Conservation (phyloP, 37 sponge, comb jelly and placozoan species). For the Theonella swinhoei region DNA sequence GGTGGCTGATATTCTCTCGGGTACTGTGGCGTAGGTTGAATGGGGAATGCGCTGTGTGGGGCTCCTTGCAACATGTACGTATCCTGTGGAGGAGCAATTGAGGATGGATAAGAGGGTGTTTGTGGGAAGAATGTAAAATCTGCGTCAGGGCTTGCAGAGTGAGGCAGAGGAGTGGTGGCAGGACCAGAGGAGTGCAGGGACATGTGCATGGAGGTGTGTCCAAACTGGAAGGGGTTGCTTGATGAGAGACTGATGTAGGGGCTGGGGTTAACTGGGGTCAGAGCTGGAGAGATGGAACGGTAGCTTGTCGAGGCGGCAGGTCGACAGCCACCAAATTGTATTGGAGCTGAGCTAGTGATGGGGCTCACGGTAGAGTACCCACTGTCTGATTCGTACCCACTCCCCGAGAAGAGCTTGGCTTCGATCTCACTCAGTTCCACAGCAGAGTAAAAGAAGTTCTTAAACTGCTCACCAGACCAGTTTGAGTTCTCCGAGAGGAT, state of each 20-base stretch:
- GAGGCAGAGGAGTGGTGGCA: neutral
- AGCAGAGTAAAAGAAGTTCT: constrained; percentile 39
- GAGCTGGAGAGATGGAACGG: constrained; percentile 30
- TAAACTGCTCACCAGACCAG: constrained; percentile 65
- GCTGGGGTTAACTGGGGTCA: constrained; percentile 5
- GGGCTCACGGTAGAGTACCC: constrained; percentile 70
- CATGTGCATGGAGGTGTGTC: neutral
- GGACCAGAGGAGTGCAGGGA: neutral
- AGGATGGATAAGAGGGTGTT: neutral
- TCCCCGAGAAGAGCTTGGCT: constrained; percentile 22
- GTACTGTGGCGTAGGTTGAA: neutral
- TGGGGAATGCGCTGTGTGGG: neutral
- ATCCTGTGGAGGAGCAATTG: neutral
- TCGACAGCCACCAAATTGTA: neutral
- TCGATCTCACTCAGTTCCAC: constrained; percentile 53
- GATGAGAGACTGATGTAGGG: neutral
- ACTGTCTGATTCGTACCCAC: constrained; percentile 66
- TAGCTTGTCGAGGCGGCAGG: neutral
- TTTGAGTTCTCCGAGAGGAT: constrained; percentile 47
- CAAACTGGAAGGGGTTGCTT: constrained; percentile 1
- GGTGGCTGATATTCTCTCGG: neutral
- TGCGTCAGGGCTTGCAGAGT: neutral
- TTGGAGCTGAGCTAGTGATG: constrained; percentile 23
- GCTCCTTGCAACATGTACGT: neutral
- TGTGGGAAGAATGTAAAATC: neutral